A percentile compares a stretch with the other conserved stretches of the same genome.
phyloP scores from a whole-genome alignment of 2,888 invertebrate genomes.

The Drosophila dives region DNA sequence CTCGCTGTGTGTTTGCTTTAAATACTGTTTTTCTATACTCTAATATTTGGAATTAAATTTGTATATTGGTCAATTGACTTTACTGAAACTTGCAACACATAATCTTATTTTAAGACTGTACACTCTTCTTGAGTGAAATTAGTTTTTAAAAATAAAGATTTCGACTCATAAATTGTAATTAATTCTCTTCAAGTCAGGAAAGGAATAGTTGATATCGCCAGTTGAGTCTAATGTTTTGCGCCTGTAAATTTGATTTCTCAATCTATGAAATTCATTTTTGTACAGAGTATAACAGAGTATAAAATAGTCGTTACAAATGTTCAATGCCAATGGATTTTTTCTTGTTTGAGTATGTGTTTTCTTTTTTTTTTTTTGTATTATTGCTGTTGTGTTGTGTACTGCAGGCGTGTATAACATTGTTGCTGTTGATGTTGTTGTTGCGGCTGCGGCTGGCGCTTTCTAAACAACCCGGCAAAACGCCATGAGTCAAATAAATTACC shows the following conservation, averaged over 20 bases:
- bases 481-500: conserved; percentile 81
- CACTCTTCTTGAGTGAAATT: too few relatives aligned
- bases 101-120: neutral
- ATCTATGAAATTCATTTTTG: neutral
- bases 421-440: conserved; percentile 38
- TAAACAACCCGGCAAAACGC: conserved; percentile 73
- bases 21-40: conserved; percentile 33
- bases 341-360: conserved; percentile 28
- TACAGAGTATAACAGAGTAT: conserved; percentile 5
- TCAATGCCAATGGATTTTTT: neutral
- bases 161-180: neutral
- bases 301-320: neutral
- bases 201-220: neutral
- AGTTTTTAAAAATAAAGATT: neutral
- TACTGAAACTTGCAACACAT: neutral
- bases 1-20: conserved; percentile 40
- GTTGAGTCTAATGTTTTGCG: neutral
- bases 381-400: conserved; percentile 43
- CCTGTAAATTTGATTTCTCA: neutral
- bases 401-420: conserved; percentile 37
- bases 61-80: neutral
- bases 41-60: neutral
- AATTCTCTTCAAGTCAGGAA: neutral
- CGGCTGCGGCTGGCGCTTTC: conserved; percentile 64
- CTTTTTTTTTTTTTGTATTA: conserved; percentile 1